Evolutionary conservation across 2,888 invertebrate species (phyloP), one percentile per base, ranked within the genome.

Genomic region (Agonopterix heracliana): DNA sequence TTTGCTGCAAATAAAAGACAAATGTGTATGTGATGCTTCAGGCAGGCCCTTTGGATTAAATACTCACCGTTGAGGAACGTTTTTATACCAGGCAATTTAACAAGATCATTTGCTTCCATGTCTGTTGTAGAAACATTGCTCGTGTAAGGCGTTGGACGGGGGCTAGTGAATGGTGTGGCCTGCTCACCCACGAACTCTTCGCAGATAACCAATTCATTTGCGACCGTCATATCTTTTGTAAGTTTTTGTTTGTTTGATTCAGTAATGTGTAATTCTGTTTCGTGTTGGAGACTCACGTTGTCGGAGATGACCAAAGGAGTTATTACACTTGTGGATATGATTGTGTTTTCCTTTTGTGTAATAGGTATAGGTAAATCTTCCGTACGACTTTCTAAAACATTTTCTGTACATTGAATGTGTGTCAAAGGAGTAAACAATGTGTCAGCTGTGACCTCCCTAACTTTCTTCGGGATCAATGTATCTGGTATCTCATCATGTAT

Each of bases 361-460:
- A 58, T 54, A 43, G 66, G 66, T 65, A 68, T 63, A 50, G 58
- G 52, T 13, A 85, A 63, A 54, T 81, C 74, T 48, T 74, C 68
- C 34, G 66, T 60, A 53, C 72, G 68, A 54, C 63, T 65, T 64
- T 81, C 73, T 48, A 69, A 46, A 52, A 81, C 59, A 62, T 74
- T 78, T 72, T 85, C 86, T 49, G 77, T 71, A 63, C 81, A 80
- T 68, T 80, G 74, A 64, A 86, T 48, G 61, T 80, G 76, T 72
- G 74, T 67, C 54, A 81, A 74, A 63, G 72, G 74, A 64, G 68
- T 78, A 45, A 74, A 52, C 41, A 68, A 65, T 55, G 70, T 71
- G 60, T 78, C 74, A 47, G 80, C 84, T 46, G 53, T 73, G 36
- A 59, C 73, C 55, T 60, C 54, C 62, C 77, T 75, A 54, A 62